Conservation (phyloP, 2,888 invertebrate species). For the Agrilus biguttatus region DNA sequence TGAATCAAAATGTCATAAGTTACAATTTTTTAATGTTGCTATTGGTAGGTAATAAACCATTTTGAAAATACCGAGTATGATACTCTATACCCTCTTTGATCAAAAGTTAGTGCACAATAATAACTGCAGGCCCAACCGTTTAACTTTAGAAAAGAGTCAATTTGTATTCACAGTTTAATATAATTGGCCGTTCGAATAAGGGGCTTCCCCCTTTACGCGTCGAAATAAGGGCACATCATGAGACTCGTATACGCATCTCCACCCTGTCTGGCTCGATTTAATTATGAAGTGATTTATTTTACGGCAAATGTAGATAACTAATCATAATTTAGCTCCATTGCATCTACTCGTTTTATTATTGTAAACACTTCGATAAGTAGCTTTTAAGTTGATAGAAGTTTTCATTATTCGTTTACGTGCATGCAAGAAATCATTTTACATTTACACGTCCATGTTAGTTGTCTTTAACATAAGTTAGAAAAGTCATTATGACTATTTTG, state of each 20-base stretch:
- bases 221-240: slow-evolving; percentile 24
- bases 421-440: too few relatives aligned
- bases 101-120: slow-evolving; percentile 13
- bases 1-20: too few relatives aligned
- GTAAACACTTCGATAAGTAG: slow-evolving; percentile 21
- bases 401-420: too few relatives aligned
- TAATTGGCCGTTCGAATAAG: slow-evolving; percentile 17
- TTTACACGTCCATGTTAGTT: too few relatives aligned
- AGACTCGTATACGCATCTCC: slow-evolving; percentile 20
- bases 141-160: slow-evolving; percentile 30
- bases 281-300: slow-evolving; percentile 27
- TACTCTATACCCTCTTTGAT: too few relatives aligned
- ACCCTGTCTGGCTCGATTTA: slow-evolving; percentile 23
- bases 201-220: slow-evolving; percentile 16
- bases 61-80: too few relatives aligned
- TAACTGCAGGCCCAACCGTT: slow-evolving; percentile 27
- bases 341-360: slow-evolving; percentile 21
- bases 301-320: slow-evolving; percentile 24
- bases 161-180: slow-evolving; percentile 27
- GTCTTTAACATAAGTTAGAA: too few relatives aligned
- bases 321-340: slow-evolving; percentile 25
- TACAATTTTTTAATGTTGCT: too few relatives aligned
- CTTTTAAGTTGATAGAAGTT: slow-evolving; percentile 5
- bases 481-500: too few relatives aligned
- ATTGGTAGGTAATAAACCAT: too few relatives aligned